Conservation (phyloP, 2,888 invertebrate species). For the Apocheima hispidaria region DNA sequence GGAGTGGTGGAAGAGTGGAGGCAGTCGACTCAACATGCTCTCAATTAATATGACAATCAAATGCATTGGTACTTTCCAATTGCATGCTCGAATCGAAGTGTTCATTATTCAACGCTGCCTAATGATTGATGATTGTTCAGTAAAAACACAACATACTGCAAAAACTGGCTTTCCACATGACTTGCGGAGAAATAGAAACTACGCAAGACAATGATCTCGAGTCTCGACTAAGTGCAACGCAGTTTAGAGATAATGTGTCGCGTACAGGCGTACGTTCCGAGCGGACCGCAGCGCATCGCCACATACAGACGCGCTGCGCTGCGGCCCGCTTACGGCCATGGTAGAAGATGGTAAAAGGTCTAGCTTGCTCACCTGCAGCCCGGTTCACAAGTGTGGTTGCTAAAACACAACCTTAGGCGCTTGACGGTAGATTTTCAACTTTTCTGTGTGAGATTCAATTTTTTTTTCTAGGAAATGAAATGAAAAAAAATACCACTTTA, state of each 20-base stretch:
- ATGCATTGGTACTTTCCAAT: slow-evolving; percentile 8
- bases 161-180: slow-evolving; percentile 59
- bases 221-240: slow-evolving; percentile 3
- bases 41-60: neutral
- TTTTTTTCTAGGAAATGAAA: too few relatives aligned
- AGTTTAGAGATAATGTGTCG: slow-evolving; percentile 6
- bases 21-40: neutral
- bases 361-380: too few relatives aligned
- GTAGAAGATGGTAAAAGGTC: too few relatives aligned
- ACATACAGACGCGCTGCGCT: neutral
- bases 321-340: too few relatives aligned
- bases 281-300: neutral
- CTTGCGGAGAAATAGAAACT: slow-evolving; percentile 71
- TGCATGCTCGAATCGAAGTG: slow-evolving; percentile 24
- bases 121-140: slow-evolving; percentile 30
- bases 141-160: slow-evolving; percentile 34
- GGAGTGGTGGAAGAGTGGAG: too few relatives aligned
- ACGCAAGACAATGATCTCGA: slow-evolving; percentile 55
- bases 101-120: slow-evolving; percentile 9
- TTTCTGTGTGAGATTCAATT: too few relatives aligned
- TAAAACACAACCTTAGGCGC: too few relatives aligned
- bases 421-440: too few relatives aligned
- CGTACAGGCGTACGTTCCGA: neutral
- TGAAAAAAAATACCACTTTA: too few relatives aligned
- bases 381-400: too few relatives aligned